Evolutionary conservation across 2,888 invertebrate genomes (phyloP).

Genomic region (Sinotaia quadrata): DNA sequence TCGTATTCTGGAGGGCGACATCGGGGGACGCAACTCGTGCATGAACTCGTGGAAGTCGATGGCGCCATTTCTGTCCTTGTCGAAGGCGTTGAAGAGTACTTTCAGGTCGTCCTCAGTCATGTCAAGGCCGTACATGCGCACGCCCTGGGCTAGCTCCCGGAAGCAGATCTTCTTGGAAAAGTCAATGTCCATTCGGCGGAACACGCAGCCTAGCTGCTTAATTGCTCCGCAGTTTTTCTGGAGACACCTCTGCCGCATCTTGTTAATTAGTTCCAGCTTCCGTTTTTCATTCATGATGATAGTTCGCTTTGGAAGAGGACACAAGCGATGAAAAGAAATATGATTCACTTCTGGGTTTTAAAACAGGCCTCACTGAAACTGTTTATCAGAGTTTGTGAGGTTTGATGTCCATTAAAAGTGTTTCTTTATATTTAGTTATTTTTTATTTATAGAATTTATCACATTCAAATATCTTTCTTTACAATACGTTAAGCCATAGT

Average conservation of each 20-base stretch:
- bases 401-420: too few relatives aligned
- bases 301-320: too few relatives aligned
- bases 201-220: conserved; percentile 57
- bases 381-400: too few relatives aligned
- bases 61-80: conserved; percentile 55
- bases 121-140: conserved; percentile 49
- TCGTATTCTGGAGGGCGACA: conserved; percentile 47
- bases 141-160: conserved; percentile 58
- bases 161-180: conserved; percentile 59
- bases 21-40: conserved; percentile 55
- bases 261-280: conserved; percentile 41
- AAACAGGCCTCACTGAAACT: too few relatives aligned
- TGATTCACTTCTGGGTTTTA: too few relatives aligned
- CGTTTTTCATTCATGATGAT: background rate
- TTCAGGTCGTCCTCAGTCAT: conserved; percentile 54
- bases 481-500: too few relatives aligned
- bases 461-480: too few relatives aligned
- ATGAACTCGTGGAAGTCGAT: conserved; percentile 67
- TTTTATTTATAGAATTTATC: too few relatives aligned
- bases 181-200: conserved; percentile 63
- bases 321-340: too few relatives aligned
- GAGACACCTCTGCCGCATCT: conserved; percentile 50
- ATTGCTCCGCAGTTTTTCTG: conserved; percentile 54
- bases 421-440: too few relatives aligned
- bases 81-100: conserved; percentile 56